A percentile compares a stretch with the other conserved stretches of the same genome.
These are phyloP conservation scores for Gonatopus flavifemur DNA, from an alignment of 1,140 invertebrate species.

Conservation along the genomic window DNA sequence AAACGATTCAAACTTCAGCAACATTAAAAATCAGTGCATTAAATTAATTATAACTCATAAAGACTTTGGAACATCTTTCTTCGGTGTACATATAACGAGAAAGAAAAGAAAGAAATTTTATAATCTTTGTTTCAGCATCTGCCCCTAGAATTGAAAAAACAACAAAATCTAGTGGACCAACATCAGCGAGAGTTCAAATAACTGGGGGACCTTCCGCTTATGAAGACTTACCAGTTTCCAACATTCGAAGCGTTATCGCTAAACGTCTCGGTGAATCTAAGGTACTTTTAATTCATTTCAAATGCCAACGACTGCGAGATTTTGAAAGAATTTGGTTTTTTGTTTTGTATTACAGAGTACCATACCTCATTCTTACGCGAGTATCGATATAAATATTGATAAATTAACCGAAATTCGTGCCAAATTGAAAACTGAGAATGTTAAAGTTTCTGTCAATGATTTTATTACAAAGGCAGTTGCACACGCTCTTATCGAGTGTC, in stretches of 20 bases:
- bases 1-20: no score
- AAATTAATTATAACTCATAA: no score
- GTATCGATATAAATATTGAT: conserved; percentile 84
- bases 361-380: conserved; percentile 98
- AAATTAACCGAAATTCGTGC: conserved; percentile 54
- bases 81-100: no score
- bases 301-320: background rate
- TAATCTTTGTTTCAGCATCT: no score
- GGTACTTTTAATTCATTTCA: conserved; percentile 45
- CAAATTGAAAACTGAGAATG: conserved; percentile 73
- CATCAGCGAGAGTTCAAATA: no score
- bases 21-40: no score
- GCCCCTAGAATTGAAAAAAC: no score
- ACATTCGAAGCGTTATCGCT: conserved; percentile 88
- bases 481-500: conserved; percentile 85
- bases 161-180: no score
- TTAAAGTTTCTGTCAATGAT: conserved; percentile 93
- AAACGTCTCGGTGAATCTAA: conserved; percentile 92
- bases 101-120: no score
- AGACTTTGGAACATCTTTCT: no score
- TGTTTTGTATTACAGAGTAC: conserved; percentile 42
- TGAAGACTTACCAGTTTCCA: conserved; percentile 81
- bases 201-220: conserved; percentile 55
- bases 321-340: conserved; percentile 4
- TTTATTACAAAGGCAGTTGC: conserved; percentile 96